phyloP scores from a whole-genome alignment of 2,113 vertebrate species.

The Cygnus buccinator region DNA sequence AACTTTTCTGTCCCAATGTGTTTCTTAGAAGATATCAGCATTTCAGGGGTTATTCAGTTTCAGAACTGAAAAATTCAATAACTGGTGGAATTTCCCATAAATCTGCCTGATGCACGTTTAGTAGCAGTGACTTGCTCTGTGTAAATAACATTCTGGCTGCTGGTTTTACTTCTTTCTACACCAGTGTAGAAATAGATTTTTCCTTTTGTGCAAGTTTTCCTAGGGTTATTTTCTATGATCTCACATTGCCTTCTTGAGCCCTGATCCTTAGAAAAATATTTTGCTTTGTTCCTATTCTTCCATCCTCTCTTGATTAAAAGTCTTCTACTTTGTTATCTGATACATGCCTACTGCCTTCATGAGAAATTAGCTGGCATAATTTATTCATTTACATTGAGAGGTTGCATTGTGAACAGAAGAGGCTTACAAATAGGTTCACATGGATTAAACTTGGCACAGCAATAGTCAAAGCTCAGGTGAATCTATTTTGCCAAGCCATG shows the following conservation, averaged over 20 bases:
- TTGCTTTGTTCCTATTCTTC: neutral
- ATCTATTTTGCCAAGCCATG: neutral
- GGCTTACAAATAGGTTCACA: neutral
- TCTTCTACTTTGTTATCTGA: neutral
- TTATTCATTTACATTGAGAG: slow-evolving; percentile 33
- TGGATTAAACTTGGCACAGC: neutral
- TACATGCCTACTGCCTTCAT: neutral
- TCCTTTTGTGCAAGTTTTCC: neutral
- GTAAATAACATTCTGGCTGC: neutral
- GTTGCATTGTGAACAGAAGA: neutral
- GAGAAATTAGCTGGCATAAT: slow-evolving; percentile 45
- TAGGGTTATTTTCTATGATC: neutral
- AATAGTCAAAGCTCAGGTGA: neutral
- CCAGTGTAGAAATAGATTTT: neutral
- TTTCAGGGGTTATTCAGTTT: neutral
- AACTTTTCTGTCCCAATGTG: neutral
- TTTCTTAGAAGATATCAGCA: neutral
- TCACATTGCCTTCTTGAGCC: neutral
- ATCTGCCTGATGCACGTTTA: neutral
- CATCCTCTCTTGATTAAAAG: neutral
- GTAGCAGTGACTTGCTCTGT: neutral
- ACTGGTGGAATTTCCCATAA: neutral
- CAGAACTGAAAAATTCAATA: neutral
- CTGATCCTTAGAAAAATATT: neutral
- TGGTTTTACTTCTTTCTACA: neutral